Evolutionary conservation across 2,888 invertebrate species (phyloP).

Genomic region (Euplexia lucipara): DNA sequence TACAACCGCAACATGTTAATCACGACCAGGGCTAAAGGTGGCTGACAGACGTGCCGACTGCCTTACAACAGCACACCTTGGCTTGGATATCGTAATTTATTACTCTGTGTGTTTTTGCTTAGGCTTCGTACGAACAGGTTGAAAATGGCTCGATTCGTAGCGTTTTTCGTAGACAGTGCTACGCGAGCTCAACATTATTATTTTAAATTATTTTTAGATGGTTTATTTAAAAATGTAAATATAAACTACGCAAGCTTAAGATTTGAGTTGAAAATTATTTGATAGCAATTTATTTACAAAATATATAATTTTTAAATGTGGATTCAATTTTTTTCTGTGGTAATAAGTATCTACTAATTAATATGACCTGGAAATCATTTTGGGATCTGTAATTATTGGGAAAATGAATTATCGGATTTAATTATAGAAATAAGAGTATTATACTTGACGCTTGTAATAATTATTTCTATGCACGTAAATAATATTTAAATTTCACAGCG

Average conservation of each 20-base stretch:
- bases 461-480: too few relatives aligned
- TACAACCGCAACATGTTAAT: constrained; percentile 69
- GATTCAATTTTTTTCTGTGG: background rate
- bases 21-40: constrained; percentile 71
- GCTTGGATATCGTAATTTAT: constrained; percentile 60
- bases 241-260: too few relatives aligned
- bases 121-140: background rate
- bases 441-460: too few relatives aligned
- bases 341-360: too few relatives aligned
- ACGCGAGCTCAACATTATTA: background rate
- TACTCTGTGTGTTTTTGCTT: constrained; percentile 22
- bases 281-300: too few relatives aligned
- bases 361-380: too few relatives aligned
- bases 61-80: constrained; percentile 54
- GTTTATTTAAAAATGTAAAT: background rate
- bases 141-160: background rate
- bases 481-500: background rate
- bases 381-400: too few relatives aligned
- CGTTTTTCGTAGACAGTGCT: constrained; percentile 11
- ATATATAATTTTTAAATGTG: background rate
- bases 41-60: constrained; percentile 64
- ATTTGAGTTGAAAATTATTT: too few relatives aligned
- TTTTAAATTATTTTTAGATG: too few relatives aligned
- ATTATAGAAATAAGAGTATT: too few relatives aligned
- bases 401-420: too few relatives aligned